Evolutionary conservation across 2,888 invertebrate genomes (phyloP).

Genomic region (Calephelis perditalis): DNA sequence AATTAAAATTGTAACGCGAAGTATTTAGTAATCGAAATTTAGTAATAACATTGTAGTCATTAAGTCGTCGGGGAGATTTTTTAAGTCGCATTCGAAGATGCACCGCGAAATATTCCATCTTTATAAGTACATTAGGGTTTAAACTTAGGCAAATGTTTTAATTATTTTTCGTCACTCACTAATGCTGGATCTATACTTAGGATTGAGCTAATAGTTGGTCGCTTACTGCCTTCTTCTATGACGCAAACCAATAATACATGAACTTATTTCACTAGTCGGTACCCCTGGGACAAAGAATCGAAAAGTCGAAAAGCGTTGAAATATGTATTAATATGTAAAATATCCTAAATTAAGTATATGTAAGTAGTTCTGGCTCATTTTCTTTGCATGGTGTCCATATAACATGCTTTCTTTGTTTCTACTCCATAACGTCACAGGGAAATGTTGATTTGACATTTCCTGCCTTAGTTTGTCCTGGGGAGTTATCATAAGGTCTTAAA

Average conservation of each 20-base stretch:
- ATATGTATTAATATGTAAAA: no score
- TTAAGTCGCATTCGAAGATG: slow-evolving; percentile 37
- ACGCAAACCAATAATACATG: not conserved
- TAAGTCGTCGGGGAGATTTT: slow-evolving; percentile 47
- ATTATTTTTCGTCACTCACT: slow-evolving; percentile 10
- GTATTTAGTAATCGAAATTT: slow-evolving; percentile 45
- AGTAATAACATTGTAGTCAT: slow-evolving; percentile 40
- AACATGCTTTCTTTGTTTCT: no score
- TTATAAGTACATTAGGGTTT: slow-evolving; percentile 39
- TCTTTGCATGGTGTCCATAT: no score
- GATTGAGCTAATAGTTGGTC: not conserved
- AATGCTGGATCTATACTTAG: not conserved
- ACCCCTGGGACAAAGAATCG: no score
- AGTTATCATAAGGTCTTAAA: no score
- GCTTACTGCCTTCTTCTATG: not conserved
- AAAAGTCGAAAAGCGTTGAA: no score
- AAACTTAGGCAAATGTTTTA: slow-evolving; percentile 19
- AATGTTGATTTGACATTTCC: no score
- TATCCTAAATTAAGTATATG: no score
- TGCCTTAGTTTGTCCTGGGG: no score
- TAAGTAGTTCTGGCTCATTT: no score
- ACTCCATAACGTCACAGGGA: no score
- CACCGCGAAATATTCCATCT: slow-evolving; percentile 40
- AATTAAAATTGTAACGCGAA: slow-evolving; percentile 32
- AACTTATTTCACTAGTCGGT: no score